Conservation (phyloP, 2,797 vertebrate genomes). For the Uromys caudimaculatus region DNA sequence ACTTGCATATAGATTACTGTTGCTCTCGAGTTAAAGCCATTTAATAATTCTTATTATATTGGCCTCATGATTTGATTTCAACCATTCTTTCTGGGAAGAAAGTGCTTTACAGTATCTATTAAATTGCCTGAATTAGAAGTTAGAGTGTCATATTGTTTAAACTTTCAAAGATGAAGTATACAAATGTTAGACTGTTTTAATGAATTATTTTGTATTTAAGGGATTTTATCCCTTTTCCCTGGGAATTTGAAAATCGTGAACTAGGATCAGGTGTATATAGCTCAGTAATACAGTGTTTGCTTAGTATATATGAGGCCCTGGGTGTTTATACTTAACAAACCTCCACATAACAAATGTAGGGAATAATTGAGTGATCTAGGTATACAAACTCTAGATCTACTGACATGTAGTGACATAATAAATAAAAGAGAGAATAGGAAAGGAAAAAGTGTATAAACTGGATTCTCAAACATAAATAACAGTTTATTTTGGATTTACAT, state of each 20-base stretch:
- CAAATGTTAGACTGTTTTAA: constrained; percentile 31
- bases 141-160: constrained; percentile 64
- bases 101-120: neutral
- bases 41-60: constrained; percentile 76
- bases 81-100: constrained; percentile 59
- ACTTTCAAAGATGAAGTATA: constrained; percentile 5
- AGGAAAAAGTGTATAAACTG: neutral
- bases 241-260: constrained; percentile 47
- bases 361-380: neutral
- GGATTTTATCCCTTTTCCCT: neutral
- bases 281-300: neutral
- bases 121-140: constrained; percentile 61
- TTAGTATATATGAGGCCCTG: neutral
- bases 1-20: constrained; percentile 77
- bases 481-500: neutral
- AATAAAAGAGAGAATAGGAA: constrained; percentile 2
- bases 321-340: neutral
- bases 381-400: constrained; percentile 1
- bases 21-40: constrained; percentile 43
- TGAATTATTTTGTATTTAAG: neutral
- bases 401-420: constrained; percentile 10
- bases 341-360: neutral
- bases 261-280: neutral
- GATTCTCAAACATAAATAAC: neutral
- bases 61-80: constrained; percentile 73